phyloP scores from a whole-genome alignment of 1,140 invertebrate species.

The Cylas formicarius region DNA sequence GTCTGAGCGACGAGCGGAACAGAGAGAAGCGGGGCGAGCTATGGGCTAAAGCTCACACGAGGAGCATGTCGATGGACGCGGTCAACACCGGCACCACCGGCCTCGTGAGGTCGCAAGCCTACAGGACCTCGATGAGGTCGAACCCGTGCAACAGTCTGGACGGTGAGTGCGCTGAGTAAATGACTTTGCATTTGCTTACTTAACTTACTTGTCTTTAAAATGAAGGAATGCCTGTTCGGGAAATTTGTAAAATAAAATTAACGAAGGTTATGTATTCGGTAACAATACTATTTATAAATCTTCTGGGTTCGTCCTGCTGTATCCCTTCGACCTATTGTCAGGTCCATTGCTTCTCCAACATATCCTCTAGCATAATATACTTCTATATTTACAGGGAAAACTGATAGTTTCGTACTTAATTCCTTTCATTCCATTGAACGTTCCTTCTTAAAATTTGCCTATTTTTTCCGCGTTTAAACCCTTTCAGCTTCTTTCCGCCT shows the following conservation, averaged over 20 bases:
- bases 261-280: not conserved
- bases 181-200: not conserved
- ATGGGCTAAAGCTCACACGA: slow-evolving; percentile 48
- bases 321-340: no score
- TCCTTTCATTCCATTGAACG: no score
- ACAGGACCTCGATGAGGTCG: slow-evolving; percentile 42
- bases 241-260: not conserved
- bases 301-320: no score
- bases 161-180: slow-evolving; percentile 29
- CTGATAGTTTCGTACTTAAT: no score
- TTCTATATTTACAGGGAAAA: no score
- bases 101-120: slow-evolving; percentile 59
- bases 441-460: no score
- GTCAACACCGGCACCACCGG: slow-evolving; percentile 69
- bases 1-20: slow-evolving; percentile 43
- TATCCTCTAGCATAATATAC: no score
- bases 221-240: slow-evolving; percentile 1
- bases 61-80: slow-evolving; percentile 69
- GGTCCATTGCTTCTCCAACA: no score
- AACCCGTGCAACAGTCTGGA: slow-evolving; percentile 27
- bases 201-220: not conserved
- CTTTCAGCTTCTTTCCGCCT: no score
- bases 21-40: slow-evolving; percentile 38
- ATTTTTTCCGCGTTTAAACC: no score
- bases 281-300: no score